Evolutionary conservation across 1,140 invertebrate genomes (phyloP).

Genomic region (Heliconius nattereri): DNA sequence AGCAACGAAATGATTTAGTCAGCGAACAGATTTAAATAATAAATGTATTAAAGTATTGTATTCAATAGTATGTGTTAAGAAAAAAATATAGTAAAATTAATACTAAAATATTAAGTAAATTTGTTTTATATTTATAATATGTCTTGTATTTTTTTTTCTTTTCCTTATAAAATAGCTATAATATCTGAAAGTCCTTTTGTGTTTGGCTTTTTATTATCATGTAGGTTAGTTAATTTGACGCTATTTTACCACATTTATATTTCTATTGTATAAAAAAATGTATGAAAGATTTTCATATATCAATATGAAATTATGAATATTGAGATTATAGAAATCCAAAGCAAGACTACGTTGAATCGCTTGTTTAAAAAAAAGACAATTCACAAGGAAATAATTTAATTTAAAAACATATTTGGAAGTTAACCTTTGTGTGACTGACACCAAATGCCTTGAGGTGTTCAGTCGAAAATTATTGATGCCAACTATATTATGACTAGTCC

Average conservation of each 20-base stretch:
- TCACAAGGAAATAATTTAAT: not conserved
- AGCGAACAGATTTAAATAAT: not conserved
- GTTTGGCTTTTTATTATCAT: too few species aligned
- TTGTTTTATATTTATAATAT: too few species aligned
- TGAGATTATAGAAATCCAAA: not conserved
- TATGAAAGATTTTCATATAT: not conserved
- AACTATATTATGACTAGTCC: not conserved
- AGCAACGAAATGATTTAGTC: not conserved
- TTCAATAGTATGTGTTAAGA: too few species aligned
- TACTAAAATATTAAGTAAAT: too few species aligned
- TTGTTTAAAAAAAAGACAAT: not conserved
- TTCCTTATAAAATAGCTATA: too few species aligned
- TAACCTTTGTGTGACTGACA: constrained; percentile 1
- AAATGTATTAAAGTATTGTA: not conserved
- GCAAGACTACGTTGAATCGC: not conserved
- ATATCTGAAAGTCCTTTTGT: too few species aligned
- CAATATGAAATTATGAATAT: not conserved
- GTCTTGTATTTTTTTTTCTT: too few species aligned
- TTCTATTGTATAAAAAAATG: too few species aligned
- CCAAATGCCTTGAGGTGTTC: not conserved
- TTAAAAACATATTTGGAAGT: not conserved
- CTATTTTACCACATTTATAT: too few species aligned
- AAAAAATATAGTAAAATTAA: too few species aligned
- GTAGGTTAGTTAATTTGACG: too few species aligned
- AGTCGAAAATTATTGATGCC: not conserved